phyloP scores from a whole-genome alignment of 1,140 invertebrate genomes.

The Drosophila quadrilineata region DNA sequence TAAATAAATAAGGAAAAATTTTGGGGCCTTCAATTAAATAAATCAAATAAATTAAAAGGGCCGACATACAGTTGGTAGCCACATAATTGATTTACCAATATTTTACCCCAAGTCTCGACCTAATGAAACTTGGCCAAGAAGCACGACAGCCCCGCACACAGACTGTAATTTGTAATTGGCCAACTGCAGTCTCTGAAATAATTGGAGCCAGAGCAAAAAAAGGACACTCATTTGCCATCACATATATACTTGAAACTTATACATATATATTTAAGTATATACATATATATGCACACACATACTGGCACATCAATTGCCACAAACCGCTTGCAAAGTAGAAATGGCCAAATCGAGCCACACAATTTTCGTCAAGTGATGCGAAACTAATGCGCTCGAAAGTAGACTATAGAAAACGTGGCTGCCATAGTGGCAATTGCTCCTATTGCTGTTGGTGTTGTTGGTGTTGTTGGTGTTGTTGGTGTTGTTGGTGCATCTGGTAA shows the following conservation, averaged over 20 bases:
- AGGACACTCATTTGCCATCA: background rate
- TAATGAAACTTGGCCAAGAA: constrained; percentile 25
- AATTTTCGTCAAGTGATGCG: constrained; percentile 59
- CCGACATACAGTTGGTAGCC: constrained; percentile 48
- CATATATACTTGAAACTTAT: background rate
- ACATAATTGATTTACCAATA: constrained; percentile 71
- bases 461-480: constrained; percentile 6
- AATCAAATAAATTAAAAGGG: constrained; percentile 54
- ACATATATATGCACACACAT: constrained; percentile 6
- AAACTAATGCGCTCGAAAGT: constrained; percentile 62
- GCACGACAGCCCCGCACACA: constrained; percentile 7
- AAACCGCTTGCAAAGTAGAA: constrained; percentile 44
- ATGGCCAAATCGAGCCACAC: constrained; percentile 48
- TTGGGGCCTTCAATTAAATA: constrained; percentile 32
- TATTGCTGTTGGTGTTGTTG: too few species aligned
- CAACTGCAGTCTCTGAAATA: constrained; percentile 63
- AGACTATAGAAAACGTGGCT: constrained; percentile 21
- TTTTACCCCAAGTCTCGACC: constrained; percentile 36
- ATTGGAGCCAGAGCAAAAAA: constrained; percentile 53
- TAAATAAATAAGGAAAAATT: constrained; percentile 3
- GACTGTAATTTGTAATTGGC: constrained; percentile 69
- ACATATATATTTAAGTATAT: background rate
- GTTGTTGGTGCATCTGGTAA: constrained; percentile 29
- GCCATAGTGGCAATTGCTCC: too few species aligned
- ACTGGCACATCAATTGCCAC: constrained; percentile 55